phyloP scores from a whole-genome alignment of 2,888 invertebrate species.

The Philopedon plagiatum region DNA sequence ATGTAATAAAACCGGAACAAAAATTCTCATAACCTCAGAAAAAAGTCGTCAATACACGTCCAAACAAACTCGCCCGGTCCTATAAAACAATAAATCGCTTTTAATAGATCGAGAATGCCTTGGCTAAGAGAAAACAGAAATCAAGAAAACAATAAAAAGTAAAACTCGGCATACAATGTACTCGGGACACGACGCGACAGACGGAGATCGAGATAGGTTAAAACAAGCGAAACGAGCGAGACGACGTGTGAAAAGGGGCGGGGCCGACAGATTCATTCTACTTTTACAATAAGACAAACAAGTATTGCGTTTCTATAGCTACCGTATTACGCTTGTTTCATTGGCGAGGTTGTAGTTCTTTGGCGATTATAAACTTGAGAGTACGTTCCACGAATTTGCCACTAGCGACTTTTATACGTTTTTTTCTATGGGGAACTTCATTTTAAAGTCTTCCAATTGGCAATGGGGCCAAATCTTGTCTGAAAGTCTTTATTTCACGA shows the following conservation, averaged over 20 bases:
- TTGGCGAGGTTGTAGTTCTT: conserved; percentile 62
- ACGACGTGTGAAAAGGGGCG: conserved; percentile 60
- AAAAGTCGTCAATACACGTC: conserved; percentile 17
- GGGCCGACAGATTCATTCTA: conserved; percentile 66
- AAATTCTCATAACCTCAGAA: no score
- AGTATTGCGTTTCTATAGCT: conserved; percentile 69
- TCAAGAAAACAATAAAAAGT: conserved; percentile 47
- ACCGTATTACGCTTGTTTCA: conserved; percentile 68
- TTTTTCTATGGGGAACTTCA: conserved; percentile 19
- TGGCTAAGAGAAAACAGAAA: conserved; percentile 42
- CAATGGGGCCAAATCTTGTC: neutral
- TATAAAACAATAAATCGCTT: conserved; percentile 45
- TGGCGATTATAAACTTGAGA: conserved; percentile 59
- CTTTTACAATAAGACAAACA: conserved; percentile 68
- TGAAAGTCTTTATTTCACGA: neutral
- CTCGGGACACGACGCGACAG: conserved; percentile 16
- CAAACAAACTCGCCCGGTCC: conserved; percentile 22
- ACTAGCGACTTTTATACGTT: conserved; percentile 27
- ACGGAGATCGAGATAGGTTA: conserved; percentile 22
- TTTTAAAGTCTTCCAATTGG: conserved; percentile 14
- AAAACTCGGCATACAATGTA: conserved; percentile 37
- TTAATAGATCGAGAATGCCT: conserved; percentile 45
- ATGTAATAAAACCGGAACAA: no score
- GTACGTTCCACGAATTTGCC: conserved; percentile 39
- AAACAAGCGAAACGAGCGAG: conserved; percentile 14